Conservation (phyloP, 2,888 invertebrate species). For the Drosophila tripunctata region DNA sequence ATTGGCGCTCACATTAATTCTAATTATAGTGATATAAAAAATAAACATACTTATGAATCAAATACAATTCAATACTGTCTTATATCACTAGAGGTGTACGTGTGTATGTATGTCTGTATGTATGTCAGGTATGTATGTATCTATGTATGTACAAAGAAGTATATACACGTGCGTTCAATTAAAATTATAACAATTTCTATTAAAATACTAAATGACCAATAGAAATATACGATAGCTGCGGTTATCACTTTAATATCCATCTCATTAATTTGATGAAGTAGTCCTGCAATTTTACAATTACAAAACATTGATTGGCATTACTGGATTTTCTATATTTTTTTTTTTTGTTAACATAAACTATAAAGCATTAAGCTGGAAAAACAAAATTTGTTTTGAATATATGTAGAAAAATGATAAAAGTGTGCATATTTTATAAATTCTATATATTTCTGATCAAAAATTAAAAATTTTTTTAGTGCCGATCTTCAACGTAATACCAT, state of each 20-base stretch:
- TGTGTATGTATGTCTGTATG: constrained; percentile 11
- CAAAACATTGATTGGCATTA: constrained; percentile 51
- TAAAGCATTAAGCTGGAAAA: background rate
- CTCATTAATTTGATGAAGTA: constrained; percentile 84
- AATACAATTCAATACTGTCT: constrained; percentile 35
- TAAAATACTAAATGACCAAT: constrained; percentile 73
- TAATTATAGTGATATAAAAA: constrained; percentile 34
- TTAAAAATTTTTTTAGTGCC: too few relatives aligned
- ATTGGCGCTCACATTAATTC: constrained; percentile 36
- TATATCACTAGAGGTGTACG: constrained; percentile 23
- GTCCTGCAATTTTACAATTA: constrained; percentile 82
- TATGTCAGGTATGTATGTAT: constrained; percentile 27
- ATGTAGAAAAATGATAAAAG: too few relatives aligned
- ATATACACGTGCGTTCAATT: constrained; percentile 60
- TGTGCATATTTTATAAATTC: too few relatives aligned
- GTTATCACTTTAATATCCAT: constrained; percentile 84
- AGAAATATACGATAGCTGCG: constrained; percentile 73
- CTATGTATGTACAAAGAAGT: constrained; percentile 38
- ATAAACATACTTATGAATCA: constrained; percentile 24
- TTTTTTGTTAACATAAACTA: constrained; percentile 8
- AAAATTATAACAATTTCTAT: constrained; percentile 68
- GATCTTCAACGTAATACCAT: too few relatives aligned
- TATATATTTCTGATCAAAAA: too few relatives aligned
- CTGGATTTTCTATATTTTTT: constrained; percentile 21
- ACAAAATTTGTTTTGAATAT: too few relatives aligned